A percentile compares a stretch with the other conserved stretches of the same genome.
Conservation (phyloP, 2,113 vertebrate genomes). For the Pelmatolapia mariae region DNA sequence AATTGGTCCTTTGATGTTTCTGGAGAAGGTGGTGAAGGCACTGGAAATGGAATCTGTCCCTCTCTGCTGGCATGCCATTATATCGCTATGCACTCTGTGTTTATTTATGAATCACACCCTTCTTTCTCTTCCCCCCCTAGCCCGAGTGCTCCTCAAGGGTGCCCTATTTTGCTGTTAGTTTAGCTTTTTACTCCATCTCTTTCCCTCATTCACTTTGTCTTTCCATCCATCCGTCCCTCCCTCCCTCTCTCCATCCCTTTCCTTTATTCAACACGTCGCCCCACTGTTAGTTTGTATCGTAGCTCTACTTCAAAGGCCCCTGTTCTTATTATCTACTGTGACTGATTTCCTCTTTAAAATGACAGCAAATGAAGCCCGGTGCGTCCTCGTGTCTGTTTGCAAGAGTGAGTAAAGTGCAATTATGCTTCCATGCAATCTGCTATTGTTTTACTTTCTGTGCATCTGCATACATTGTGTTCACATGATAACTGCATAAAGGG, state of each 20-base stretch:
- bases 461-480: background rate
- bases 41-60: slow-evolving; percentile 63
- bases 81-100: slow-evolving; percentile 43
- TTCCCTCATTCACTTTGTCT: background rate
- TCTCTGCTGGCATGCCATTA: slow-evolving; percentile 45
- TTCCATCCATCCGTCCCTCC: background rate
- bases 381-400: background rate
- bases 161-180: slow-evolving; percentile 4
- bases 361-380: background rate
- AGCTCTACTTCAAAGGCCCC: slow-evolving; percentile 53
- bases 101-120: slow-evolving; percentile 53
- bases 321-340: background rate
- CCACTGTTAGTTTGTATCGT: slow-evolving; percentile 21
- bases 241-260: background rate
- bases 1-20: slow-evolving; percentile 99
- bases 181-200: background rate
- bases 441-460: background rate
- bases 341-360: slow-evolving; percentile 42
- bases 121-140: background rate
- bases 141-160: background rate
- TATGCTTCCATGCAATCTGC: background rate
- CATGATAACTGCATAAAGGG: slow-evolving; percentile 10
- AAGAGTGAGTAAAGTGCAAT: background rate
- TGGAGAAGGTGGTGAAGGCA: slow-evolving; percentile 78
- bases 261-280: background rate